Percentiles rank a stretch among this genome's conserved stretches.
Evolutionary conservation across 1,140 invertebrate genomes (phyloP).

Genomic region (Saccostrea cuccullata): DNA sequence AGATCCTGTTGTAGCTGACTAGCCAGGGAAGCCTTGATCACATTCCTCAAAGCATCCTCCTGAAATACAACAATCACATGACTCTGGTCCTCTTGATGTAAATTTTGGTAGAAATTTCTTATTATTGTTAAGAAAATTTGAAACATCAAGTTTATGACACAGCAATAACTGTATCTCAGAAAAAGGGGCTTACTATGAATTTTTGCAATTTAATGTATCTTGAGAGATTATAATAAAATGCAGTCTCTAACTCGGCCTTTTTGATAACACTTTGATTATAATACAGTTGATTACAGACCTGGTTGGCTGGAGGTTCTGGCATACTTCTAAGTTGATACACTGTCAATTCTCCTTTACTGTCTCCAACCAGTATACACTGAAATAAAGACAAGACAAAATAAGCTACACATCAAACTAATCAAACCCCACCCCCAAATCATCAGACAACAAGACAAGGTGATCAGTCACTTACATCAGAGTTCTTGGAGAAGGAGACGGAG

Average conservation of each 20-base stretch:
- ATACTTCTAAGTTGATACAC: conserved; percentile 76
- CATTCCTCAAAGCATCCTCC: conserved; percentile 64
- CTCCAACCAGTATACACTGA: conserved; percentile 77
- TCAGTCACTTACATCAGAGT: conserved; percentile 73
- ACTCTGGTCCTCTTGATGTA: background rate
- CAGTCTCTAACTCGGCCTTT: background rate
- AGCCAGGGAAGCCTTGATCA: conserved; percentile 74
- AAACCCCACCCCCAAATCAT: background rate
- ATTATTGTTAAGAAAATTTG: background rate
- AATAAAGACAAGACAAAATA: conserved; percentile 26
- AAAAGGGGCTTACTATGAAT: too few relatives aligned
- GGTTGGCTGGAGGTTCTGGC: conserved; percentile 66
- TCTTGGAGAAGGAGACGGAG: conserved; percentile 74
- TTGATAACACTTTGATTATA: background rate
- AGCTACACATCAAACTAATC: background rate
- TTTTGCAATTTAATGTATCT: too few relatives aligned
- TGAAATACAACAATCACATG: conserved; percentile 46
- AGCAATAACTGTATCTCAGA: too few relatives aligned
- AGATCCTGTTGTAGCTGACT: conserved; percentile 68
- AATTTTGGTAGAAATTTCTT: background rate
- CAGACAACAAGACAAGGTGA: background rate
- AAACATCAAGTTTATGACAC: too few relatives aligned
- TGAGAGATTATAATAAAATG: too few relatives aligned
- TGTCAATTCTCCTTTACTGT: conserved; percentile 76
- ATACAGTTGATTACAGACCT: conserved; percentile 59